Evolutionary conservation across 1,140 invertebrate species (phyloP).

Genomic region (Cyclargus thomasi): DNA sequence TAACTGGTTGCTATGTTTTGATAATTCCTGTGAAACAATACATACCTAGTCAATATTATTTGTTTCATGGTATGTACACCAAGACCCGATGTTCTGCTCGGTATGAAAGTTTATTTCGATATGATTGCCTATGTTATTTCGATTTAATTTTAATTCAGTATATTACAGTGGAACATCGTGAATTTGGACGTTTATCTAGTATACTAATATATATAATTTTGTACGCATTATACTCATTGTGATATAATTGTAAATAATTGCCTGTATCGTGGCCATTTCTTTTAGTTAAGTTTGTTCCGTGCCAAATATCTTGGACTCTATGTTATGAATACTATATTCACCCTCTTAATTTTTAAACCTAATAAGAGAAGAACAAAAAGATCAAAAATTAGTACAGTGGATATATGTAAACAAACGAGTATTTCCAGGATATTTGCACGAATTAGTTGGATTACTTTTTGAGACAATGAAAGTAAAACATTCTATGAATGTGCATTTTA

Average conservation of each 20-base stretch:
- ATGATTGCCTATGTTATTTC: no score
- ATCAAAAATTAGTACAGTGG: constrained; percentile 15
- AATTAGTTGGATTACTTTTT: constrained; percentile 54
- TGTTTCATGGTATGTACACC: constrained; percentile 10
- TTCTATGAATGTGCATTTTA: constrained; percentile 64
- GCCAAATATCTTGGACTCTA: constrained; percentile 30
- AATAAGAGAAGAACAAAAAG: no score
- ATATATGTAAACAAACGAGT: constrained; percentile 20
- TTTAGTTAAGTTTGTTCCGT: constrained; percentile 33
- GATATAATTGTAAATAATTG: constrained; percentile 13
- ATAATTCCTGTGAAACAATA: constrained; percentile 19
- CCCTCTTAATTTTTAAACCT: no score
- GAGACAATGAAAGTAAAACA: constrained; percentile 65
- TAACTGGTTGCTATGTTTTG: constrained; percentile 8
- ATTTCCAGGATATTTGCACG: constrained; percentile 20
- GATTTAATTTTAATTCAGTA: no score
- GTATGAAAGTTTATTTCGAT: no score
- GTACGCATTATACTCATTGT: constrained; percentile 15
- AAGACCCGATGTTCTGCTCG: not conserved
- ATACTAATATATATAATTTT: not conserved
- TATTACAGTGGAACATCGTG: not conserved
- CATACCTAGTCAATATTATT: constrained; percentile 29
- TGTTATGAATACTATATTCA: constrained; percentile 28
- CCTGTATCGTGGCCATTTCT: constrained; percentile 59
- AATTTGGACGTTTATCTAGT: not conserved